These are phyloP conservation scores for Leptarthrus brevirostris DNA, from an alignment of 2,888 invertebrate genomes.

Conservation along the genomic window DNA sequence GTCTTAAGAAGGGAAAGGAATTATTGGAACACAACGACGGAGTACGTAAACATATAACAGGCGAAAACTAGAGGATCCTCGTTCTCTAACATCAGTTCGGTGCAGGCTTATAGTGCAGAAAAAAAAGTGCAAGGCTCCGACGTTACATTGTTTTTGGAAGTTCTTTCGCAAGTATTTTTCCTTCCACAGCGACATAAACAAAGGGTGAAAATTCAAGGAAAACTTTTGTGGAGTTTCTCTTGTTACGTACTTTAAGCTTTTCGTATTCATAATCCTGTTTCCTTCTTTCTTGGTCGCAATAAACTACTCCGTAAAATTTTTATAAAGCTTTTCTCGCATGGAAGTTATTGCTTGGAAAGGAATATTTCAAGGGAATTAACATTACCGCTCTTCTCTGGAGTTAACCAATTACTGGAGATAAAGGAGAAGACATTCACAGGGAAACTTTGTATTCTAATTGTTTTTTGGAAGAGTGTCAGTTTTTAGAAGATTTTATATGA, in stretches of 20 bases:
- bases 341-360: not conserved
- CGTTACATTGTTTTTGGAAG: not conserved
- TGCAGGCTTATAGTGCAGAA: too few species aligned
- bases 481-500: too few species aligned
- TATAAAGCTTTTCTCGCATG: not conserved
- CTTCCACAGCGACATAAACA: not conserved
- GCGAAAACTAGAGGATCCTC: too few species aligned
- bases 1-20: not conserved
- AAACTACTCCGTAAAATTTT: not conserved
- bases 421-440: not conserved
- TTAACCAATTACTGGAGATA: not conserved
- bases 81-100: too few species aligned
- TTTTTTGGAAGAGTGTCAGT: too few species aligned
- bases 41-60: not conserved
- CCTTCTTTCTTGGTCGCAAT: not conserved
- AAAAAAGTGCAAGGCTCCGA: not conserved
- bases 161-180: not conserved
- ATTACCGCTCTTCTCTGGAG: not conserved
- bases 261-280: conserved; percentile 7
- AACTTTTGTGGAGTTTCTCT: not conserved
- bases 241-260: not conserved
- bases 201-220: not conserved
- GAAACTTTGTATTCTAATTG: not conserved
- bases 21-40: not conserved
- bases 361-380: not conserved